Percentiles rank a stretch among this genome's conserved stretches.
These are phyloP conservation scores for Phalacrocorax carbo DNA, from an alignment of 2,113 vertebrate species.

Conservation along the genomic window DNA sequence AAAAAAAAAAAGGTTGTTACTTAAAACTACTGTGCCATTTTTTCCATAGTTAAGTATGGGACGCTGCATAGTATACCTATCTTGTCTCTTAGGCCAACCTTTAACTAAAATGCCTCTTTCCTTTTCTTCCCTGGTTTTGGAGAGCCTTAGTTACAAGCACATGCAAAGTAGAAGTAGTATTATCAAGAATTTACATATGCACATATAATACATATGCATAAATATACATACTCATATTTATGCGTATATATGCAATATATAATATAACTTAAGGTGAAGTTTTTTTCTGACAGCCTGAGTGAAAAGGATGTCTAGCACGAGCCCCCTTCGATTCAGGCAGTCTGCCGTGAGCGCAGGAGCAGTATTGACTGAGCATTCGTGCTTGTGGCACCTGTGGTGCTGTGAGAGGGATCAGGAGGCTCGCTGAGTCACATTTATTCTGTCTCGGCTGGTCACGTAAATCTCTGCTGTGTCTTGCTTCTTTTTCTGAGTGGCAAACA, in stretches of 20 bases:
- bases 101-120: neutral
- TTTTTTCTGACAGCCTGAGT: neutral
- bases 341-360: neutral
- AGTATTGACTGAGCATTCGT: neutral
- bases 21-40: neutral
- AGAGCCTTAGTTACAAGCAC: neutral
- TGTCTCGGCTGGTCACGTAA: neutral
- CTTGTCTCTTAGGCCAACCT: neutral
- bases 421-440: neutral
- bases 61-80: neutral
- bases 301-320: fast-evolving
- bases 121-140: neutral
- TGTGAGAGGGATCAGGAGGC: neutral
- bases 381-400: neutral
- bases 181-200: neutral
- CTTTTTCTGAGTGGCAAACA: neutral
- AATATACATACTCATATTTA: neutral
- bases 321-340: neutral
- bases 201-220: neutral
- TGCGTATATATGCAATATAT: too few species aligned
- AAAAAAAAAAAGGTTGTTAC: neutral
- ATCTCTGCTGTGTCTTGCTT: neutral
- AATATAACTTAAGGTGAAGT: neutral
- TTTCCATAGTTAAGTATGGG: neutral
- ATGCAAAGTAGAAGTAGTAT: neutral